Conservation (phyloP, 2,113 vertebrate species). For the Morone saxatilis region DNA sequence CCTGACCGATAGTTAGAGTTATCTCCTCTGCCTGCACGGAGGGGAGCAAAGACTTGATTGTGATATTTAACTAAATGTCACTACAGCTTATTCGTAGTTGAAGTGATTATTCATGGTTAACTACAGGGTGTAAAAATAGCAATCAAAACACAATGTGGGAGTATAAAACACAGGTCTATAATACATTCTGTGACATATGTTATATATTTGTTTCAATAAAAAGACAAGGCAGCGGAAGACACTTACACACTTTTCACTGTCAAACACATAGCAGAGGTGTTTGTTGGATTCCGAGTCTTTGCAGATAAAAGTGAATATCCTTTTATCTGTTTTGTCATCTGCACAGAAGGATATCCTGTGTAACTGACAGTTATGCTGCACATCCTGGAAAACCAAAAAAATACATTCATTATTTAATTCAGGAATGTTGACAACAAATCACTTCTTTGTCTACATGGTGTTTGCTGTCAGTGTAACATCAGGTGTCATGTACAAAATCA, state of each 20-base stretch:
- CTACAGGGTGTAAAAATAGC: not conserved
- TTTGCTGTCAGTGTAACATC: not conserved
- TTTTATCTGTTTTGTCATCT: slow-evolving; percentile 99
- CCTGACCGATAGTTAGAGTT: slow-evolving; percentile 98
- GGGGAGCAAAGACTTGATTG: not conserved
- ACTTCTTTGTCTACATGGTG: not conserved
- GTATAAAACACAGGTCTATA: not conserved
- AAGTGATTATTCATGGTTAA: not conserved
- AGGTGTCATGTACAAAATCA: not conserved
- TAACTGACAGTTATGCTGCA: slow-evolving; percentile 96
- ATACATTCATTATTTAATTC: slow-evolving; percentile 8
- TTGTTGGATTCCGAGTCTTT: slow-evolving; percentile 98
- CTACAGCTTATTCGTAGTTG: not conserved
- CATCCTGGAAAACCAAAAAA: slow-evolving; percentile 87
- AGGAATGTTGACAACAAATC: not conserved
- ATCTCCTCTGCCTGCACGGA: slow-evolving; percentile 93
- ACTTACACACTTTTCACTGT: slow-evolving; percentile 99
- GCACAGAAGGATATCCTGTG: slow-evolving; percentile 99
- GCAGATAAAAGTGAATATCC: slow-evolving; percentile 99
- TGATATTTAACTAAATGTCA: not conserved
- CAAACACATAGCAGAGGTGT: slow-evolving; percentile 98
- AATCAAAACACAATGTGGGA: not conserved
- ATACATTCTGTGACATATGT: not conserved
- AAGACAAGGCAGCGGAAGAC: slow-evolving; percentile 8
- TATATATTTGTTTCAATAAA: not conserved